A percentile compares a stretch with the other conserved stretches of the same genome.
phyloP scores from a whole-genome alignment of 1,140 invertebrate species.

The Caenorhabditis briggsae region DNA sequence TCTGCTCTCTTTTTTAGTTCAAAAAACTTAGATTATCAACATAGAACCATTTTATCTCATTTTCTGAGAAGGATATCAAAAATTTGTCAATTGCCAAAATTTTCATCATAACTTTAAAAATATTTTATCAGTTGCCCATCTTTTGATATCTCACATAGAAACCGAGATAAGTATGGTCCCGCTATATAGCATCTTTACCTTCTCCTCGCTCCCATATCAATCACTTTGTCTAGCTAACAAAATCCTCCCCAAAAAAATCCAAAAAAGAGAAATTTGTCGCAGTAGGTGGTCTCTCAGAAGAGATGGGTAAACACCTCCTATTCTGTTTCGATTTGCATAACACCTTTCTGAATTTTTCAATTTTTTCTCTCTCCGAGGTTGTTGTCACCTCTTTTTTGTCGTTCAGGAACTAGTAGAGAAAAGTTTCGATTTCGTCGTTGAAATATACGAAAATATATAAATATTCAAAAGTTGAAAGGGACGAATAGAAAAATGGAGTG shows the following conservation, averaged over 20 bases:
- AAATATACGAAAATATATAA: neutral
- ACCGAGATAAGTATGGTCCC: too few relatives aligned
- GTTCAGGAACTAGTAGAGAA: neutral
- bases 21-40: too few relatives aligned
- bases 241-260: neutral
- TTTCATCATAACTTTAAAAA: too few relatives aligned
- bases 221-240: too few relatives aligned
- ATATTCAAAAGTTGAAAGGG: constrained; percentile 44
- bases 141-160: too few relatives aligned
- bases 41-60: too few relatives aligned
- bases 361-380: neutral
- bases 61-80: too few relatives aligned
- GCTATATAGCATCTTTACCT: too few relatives aligned
- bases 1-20: too few relatives aligned
- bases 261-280: constrained; percentile 40
- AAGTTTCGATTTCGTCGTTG: constrained; percentile 31
- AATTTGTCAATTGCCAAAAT: too few relatives aligned
- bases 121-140: too few relatives aligned
- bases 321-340: constrained; percentile 33
- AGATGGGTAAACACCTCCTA: constrained; percentile 34
- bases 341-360: constrained; percentile 43
- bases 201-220: too few relatives aligned
- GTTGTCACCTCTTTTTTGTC: neutral
- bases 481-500: neutral
- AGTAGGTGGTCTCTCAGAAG: constrained; percentile 24